These are phyloP conservation scores for Antheraea yamamai DNA, from an alignment of 2,888 invertebrate species.

Conservation along the genomic window DNA sequence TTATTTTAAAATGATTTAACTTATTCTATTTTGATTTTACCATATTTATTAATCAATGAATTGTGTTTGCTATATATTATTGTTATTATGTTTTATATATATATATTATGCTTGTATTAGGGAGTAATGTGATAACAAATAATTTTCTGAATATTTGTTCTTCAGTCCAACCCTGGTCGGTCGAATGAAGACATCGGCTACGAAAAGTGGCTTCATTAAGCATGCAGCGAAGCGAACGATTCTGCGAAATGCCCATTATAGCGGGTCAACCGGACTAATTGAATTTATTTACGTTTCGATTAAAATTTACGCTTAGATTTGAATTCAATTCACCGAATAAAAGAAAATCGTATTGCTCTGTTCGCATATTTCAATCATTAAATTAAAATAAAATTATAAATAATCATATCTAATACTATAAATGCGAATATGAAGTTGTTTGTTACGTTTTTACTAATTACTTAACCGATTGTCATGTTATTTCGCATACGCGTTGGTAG, in stretches of 20 bases:
- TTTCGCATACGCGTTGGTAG: too few relatives aligned
- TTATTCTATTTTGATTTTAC: too few relatives aligned
- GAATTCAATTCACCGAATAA: not conserved
- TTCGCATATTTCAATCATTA: not conserved
- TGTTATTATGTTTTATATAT: too few relatives aligned
- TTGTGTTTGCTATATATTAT: too few relatives aligned
- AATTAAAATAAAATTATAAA: not conserved
- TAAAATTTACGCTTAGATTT: slow-evolving; percentile 20
- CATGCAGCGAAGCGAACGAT: slow-evolving; percentile 39
- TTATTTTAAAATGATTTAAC: too few relatives aligned
- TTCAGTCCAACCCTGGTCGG: slow-evolving; percentile 52
- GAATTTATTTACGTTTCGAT: slow-evolving; percentile 56
- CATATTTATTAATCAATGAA: too few relatives aligned
- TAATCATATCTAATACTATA: too few relatives aligned
- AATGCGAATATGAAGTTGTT: not conserved
- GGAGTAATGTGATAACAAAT: not conserved
- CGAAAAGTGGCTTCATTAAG: slow-evolving; percentile 68
- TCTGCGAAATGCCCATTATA: slow-evolving; percentile 48
- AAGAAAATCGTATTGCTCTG: not conserved
- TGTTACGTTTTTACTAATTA: not conserved
- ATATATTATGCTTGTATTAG: too few relatives aligned
- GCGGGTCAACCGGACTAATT: slow-evolving; percentile 46
- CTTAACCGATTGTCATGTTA: too few relatives aligned
- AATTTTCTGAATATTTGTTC: not conserved
- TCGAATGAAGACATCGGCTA: slow-evolving; percentile 69